Conservation (phyloP, 2,797 vertebrate genomes). For the Gymnothorax javanicus region DNA sequence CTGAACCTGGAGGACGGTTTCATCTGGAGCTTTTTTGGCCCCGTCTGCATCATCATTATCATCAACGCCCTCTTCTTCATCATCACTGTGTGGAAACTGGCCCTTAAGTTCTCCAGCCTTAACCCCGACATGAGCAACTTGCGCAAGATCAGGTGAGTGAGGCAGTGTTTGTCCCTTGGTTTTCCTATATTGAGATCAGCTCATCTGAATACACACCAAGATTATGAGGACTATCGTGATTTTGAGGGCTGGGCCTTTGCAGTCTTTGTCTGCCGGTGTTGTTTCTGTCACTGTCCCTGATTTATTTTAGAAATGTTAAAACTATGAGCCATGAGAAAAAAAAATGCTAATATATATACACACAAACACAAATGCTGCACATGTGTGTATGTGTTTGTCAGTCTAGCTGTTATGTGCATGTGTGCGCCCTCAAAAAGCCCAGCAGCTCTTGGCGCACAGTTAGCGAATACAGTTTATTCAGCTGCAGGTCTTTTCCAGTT, state of each 20-base stretch:
- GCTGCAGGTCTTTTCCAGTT: no score
- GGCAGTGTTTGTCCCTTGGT: not conserved
- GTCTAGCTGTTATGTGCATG: conserved; percentile 35
- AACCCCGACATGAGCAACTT: conserved; percentile 81
- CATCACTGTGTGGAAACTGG: conserved; percentile 82
- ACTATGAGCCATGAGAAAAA: no score
- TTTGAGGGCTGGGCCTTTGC: no score
- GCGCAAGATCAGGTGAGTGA: conserved; percentile 75
- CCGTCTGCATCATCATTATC: conserved; percentile 74
- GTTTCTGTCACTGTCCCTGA: no score
- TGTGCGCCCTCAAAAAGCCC: conserved; percentile 20
- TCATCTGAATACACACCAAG: no score
- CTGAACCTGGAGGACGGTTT: conserved; percentile 63
- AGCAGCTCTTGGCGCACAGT: no score
- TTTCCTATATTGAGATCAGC: not conserved
- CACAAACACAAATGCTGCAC: not conserved
- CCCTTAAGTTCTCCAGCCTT: conserved; percentile 80
- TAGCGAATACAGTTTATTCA: no score
- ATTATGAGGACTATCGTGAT: no score
- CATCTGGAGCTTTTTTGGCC: conserved; percentile 83
- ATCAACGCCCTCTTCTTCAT: conserved; percentile 81
- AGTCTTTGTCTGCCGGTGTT: no score
- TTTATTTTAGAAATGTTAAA: no score
- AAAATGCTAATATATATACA: no score
- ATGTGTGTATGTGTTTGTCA: conserved; percentile 31